Base-by-base conservation (phyloP, 1,140 invertebrate species). In the Scaptomyza hsui region DNA sequence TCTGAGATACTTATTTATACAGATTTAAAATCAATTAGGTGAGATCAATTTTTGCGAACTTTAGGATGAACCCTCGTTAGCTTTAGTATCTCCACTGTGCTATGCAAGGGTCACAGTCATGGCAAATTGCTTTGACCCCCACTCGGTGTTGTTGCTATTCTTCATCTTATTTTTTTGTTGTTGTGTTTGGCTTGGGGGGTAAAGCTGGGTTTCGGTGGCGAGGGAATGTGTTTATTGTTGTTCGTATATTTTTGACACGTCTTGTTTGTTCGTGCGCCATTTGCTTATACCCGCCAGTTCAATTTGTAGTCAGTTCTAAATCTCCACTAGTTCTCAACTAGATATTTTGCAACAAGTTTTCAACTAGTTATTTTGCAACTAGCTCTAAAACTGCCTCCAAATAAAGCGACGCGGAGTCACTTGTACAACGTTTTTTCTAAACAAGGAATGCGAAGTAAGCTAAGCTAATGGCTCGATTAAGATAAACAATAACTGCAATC, bases 231-330 rank as follows among this genome's bases (percentile, higher is more conserved):
- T 73, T 68, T 73, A 69, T 73, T 69, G 64, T 62, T 73, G 59
- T 45, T 68, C 18, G 71, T 47, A 45, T 69, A 69, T 69, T 73
- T 73, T 73, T 68, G 71, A 65, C 71, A 73, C 71, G 71, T 73
- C 69, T 47, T 73, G 64, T 73, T 73, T 73, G 71, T 41, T 62
- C 49, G 37, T 49, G 51, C 64, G 44, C 44, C 60, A 70, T 55
- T 63, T 70, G 65, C 49, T n/a, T n/a, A n/a, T n/a, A n/a, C n/a
- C n/a, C n/a, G n/a, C n/a, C n/a, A n/a, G n/a, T n/a, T n/a, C n/a
- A n/a, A n/a, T n/a, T n/a, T n/a, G n/a, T n/a, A n/a, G n/a, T n/a
- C n/a, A n/a, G n/a, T n/a, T n/a, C n/a, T n/a, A n/a, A n/a, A n/a
- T n/a, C n/a, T n/a, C n/a, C n/a, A n/a, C n/a, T n/a, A n/a, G n/a